phyloP scores from a whole-genome alignment of 2,113 vertebrate species.

The Bucco capensis region DNA sequence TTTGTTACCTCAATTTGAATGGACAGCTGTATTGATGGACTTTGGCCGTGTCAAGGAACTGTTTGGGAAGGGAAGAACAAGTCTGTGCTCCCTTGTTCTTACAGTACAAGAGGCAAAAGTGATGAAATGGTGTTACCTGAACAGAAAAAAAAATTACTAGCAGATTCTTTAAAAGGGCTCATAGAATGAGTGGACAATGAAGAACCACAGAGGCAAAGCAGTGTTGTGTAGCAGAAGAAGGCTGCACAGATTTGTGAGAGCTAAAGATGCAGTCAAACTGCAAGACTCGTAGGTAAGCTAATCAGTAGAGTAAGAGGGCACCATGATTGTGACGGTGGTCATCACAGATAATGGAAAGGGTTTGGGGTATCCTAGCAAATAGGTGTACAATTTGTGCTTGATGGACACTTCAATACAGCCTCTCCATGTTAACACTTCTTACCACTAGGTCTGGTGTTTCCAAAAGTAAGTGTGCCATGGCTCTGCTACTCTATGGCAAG shows the following conservation, averaged over 20 bases:
- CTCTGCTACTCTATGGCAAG: neutral
- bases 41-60: neutral
- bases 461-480: rapidly evolving
- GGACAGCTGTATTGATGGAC: neutral
- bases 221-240: neutral
- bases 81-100: neutral
- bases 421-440: neutral
- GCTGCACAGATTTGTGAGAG: neutral
- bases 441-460: neutral
- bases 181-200: neutral
- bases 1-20: neutral
- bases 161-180: neutral
- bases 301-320: neutral
- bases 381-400: neutral
- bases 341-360: neutral
- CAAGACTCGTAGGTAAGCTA: neutral
- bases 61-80: neutral
- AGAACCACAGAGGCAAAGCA: neutral
- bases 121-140: neutral
- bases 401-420: neutral
- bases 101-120: neutral
- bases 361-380: neutral
- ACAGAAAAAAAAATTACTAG: neutral
- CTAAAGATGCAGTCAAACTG: neutral
- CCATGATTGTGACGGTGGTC: neutral